Conservation (phyloP, 1,140 invertebrate species). For the Aphelinus atriplicis region DNA sequence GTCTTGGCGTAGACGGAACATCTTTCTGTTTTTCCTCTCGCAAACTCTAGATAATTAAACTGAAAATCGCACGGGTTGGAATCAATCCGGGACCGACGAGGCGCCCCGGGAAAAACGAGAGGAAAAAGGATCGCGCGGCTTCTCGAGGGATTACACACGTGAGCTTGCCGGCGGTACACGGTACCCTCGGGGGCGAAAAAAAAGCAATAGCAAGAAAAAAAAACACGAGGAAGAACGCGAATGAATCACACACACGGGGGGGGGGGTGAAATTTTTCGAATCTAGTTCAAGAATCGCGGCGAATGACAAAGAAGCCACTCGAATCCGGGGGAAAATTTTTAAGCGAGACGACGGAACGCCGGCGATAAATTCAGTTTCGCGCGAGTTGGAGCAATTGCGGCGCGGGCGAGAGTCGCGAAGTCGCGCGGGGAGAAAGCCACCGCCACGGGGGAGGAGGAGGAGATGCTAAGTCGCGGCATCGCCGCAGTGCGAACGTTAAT, state of each 20-base stretch:
- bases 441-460: no score
- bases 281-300: not conserved
- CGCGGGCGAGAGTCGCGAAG: slow-evolving; percentile 6
- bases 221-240: slow-evolving; percentile 5
- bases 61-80: no score
- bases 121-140: not conserved
- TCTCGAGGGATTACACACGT: not conserved
- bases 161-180: no score
- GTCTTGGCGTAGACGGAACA: slow-evolving; percentile 44
- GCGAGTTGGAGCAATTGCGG: slow-evolving; percentile 23
- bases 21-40: not conserved
- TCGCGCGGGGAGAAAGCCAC: not conserved
- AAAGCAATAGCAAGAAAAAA: not conserved
- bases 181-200: not conserved
- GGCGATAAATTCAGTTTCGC: slow-evolving; percentile 32
- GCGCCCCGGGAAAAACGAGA: not conserved
- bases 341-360: slow-evolving; percentile 4
- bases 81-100: no score
- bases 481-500: slow-evolving; percentile 20
- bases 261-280: no score
- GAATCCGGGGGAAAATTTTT: slow-evolving; percentile 8
- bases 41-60: no score
- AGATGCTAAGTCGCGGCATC: slow-evolving; percentile 1
- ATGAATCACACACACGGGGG: not conserved
- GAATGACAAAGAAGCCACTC: slow-evolving; percentile 16